Evolutionary conservation across 2,113 vertebrate genomes (phyloP).

Genomic region (Oenanthe oenanthe): DNA sequence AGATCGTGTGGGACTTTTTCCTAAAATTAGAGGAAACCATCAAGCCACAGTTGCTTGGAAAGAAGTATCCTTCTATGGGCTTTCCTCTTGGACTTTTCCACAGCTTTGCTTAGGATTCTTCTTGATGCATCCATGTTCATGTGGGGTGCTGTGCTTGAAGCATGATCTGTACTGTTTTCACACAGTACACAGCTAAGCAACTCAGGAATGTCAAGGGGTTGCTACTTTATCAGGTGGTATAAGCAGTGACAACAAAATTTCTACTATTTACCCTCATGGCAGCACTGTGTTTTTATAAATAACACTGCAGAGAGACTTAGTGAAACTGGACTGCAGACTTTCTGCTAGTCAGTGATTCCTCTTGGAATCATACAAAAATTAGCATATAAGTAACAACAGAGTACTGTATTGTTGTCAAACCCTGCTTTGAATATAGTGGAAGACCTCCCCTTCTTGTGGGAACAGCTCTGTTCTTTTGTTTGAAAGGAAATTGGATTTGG

Average conservation of each 20-base stretch:
- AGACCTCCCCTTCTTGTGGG: background rate
- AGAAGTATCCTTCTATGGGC: background rate
- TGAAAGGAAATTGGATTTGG: background rate
- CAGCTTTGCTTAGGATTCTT: background rate
- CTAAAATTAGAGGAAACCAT: background rate
- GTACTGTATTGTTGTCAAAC: background rate
- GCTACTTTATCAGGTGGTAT: background rate
- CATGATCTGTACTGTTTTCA: background rate
- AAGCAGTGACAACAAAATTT: background rate
- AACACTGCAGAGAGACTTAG: background rate
- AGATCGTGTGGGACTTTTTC: background rate
- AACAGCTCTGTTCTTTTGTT: background rate
- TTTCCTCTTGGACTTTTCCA: background rate
- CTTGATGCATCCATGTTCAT: rapidly evolving
- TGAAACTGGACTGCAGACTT: background rate
- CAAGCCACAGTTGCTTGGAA: background rate
- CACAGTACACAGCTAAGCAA: background rate
- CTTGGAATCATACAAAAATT: background rate
- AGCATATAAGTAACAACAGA: background rate
- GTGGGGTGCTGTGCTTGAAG: background rate
- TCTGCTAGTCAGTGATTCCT: background rate
- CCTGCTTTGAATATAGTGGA: background rate
- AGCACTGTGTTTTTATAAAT: background rate
- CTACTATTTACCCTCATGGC: background rate
- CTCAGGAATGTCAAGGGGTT: background rate